phyloP scores from a whole-genome alignment of 2,113 vertebrate species.

The Glareola pratincola region DNA sequence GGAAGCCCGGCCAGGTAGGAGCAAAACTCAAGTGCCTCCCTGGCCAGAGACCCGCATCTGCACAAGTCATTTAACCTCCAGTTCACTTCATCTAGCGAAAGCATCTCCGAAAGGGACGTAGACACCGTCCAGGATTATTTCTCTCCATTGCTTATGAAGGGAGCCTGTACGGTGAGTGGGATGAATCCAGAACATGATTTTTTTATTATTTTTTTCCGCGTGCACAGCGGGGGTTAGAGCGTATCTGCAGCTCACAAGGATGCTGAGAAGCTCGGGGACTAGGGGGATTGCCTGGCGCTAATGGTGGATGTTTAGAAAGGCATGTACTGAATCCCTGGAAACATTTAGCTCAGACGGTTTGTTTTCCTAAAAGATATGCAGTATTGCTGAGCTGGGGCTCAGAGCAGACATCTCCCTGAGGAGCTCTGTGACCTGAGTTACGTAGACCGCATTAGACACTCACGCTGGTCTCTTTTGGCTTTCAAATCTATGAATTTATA shows the following conservation, averaged over 20 bases:
- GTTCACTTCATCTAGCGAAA: not conserved
- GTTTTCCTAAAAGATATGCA: conserved; percentile 17
- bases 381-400: conserved; percentile 7
- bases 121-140: not conserved
- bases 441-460: not conserved
- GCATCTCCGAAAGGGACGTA: not conserved
- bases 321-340: not conserved
- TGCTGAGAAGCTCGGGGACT: not conserved
- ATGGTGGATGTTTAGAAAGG: not conserved
- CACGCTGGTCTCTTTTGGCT: not conserved
- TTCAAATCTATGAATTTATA: conserved; percentile 30
- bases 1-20: not conserved
- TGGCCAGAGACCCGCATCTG: not conserved
- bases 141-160: not conserved
- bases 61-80: not conserved
- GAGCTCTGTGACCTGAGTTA: conserved; percentile 23
- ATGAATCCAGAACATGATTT: accelerated
- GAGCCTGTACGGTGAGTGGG: not conserved
- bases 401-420: not conserved
- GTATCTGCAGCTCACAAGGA: not conserved
- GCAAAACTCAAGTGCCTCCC: not conserved
- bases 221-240: not conserved
- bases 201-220: accelerated
- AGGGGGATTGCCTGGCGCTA: not conserved
- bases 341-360: not conserved